phyloP scores from a whole-genome alignment of 2,797 vertebrate genomes.

The Tympanoctomys barrerae region DNA sequence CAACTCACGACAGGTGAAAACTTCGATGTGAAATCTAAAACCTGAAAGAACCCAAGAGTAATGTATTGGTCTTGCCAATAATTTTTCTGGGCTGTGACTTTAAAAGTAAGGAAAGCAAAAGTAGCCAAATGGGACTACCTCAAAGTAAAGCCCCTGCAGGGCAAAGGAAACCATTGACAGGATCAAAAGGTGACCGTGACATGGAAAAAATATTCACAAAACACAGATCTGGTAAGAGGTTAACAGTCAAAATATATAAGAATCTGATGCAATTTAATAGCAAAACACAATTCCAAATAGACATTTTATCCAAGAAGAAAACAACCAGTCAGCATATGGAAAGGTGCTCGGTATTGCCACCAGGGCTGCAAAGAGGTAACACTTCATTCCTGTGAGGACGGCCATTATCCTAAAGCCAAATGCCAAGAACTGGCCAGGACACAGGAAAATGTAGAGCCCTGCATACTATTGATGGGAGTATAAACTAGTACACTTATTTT shows the following conservation, averaged over 20 bases:
- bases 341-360: not conserved
- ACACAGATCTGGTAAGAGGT: not conserved
- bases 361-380: not conserved
- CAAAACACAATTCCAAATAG: not conserved
- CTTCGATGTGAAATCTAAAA: not conserved
- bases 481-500: not conserved
- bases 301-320: not conserved
- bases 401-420: not conserved
- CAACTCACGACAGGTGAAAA: not conserved
- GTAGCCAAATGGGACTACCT: not conserved
- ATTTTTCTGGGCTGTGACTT: not conserved
- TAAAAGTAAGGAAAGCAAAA: not conserved
- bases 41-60: not conserved
- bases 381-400: not conserved
- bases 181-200: not conserved
- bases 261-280: not conserved
- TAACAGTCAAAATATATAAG: not conserved
- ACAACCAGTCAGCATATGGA: not conserved
- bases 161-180: not conserved
- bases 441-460: not conserved
- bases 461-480: not conserved
- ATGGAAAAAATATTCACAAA: not conserved
- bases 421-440: not conserved
- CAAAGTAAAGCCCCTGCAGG: too few relatives aligned
- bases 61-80: not conserved